phyloP scores from a whole-genome alignment of 2,113 vertebrate genomes.

The Ivindomyrus marchei region DNA sequence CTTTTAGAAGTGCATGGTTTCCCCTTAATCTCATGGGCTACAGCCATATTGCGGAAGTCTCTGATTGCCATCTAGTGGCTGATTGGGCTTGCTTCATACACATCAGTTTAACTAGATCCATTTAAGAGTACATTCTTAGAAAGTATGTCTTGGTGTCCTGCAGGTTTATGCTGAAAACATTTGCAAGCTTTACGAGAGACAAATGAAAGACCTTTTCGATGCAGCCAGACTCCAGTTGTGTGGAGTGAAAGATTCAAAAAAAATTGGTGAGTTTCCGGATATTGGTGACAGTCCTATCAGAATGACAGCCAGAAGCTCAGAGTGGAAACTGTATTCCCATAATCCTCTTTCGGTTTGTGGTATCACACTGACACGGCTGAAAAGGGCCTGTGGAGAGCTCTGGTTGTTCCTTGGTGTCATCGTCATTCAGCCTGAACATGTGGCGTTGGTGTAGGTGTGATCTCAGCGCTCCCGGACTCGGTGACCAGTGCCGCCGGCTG shows the following conservation, averaged over 20 bases:
- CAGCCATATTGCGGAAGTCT: neutral
- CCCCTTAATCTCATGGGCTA: neutral
- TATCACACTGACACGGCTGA: neutral
- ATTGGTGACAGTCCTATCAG: neutral
- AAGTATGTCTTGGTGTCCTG: neutral
- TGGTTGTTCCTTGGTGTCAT: neutral
- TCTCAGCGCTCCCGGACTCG: neutral
- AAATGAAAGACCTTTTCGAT: constrained; percentile 43
- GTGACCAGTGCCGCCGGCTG: neutral
- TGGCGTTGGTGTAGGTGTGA: neutral
- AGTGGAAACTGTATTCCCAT: neutral
- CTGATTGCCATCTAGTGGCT: constrained; percentile 10
- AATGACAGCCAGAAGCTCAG: neutral
- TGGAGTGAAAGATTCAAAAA: constrained; percentile 40
- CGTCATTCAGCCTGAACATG: neutral
- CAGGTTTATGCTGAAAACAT: constrained; percentile 46
- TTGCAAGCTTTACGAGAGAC: constrained; percentile 26
- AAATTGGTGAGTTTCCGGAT: neutral
- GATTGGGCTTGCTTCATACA: neutral
- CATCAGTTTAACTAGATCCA: neutral
- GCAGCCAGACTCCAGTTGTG: constrained; percentile 35
- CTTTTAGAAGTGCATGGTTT: neutral
- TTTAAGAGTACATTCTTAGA: neutral
- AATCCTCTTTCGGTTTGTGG: neutral
- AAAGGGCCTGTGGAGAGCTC: neutral